These are phyloP conservation scores for Morpho deidamia DNA, from an alignment of 2,888 invertebrate species.

Conservation along the genomic window DNA sequence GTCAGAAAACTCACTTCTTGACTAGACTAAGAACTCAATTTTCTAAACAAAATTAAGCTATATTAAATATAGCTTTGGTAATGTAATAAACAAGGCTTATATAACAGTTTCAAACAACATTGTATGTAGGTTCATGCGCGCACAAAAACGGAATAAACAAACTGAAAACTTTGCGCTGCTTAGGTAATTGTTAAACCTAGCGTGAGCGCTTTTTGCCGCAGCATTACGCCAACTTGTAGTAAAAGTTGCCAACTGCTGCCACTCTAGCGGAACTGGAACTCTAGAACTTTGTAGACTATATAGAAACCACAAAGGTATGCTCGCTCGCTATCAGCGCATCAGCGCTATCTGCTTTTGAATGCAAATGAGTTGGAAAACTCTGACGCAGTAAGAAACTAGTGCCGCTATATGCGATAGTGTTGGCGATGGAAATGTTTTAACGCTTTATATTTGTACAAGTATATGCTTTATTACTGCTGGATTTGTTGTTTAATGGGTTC, in stretches of 20 bases:
- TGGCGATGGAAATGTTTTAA: not conserved
- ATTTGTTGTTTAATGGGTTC: too few species aligned
- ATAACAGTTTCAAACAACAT: slow-evolving; percentile 22
- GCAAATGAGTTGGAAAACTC: slow-evolving; percentile 77
- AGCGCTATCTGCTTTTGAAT: slow-evolving; percentile 75
- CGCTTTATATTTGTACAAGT: not conserved
- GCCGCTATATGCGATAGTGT: slow-evolving; percentile 21
- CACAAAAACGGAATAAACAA: slow-evolving; percentile 51
- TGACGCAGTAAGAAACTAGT: slow-evolving; percentile 63
- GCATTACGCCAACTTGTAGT: slow-evolving; percentile 66
- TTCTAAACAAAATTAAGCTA: too few species aligned
- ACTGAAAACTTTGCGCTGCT: slow-evolving; percentile 63
- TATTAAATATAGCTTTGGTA: not conserved
- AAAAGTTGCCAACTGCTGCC: slow-evolving; percentile 64
- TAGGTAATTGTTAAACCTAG: slow-evolving; percentile 76
- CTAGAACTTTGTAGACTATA: slow-evolving; percentile 62
- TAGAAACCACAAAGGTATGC: slow-evolving; percentile 70
- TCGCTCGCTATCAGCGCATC: slow-evolving; percentile 61
- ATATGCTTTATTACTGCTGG: too few species aligned
- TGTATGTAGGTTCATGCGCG: slow-evolving; percentile 26
- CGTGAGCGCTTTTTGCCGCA: slow-evolving; percentile 73
- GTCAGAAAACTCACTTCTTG: too few species aligned
- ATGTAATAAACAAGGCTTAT: not conserved
- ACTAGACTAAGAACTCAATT: too few species aligned
- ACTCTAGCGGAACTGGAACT: slow-evolving; percentile 48